Conservation (phyloP, 1,140 invertebrate species). For the Ditylenchus dipsaci region DNA sequence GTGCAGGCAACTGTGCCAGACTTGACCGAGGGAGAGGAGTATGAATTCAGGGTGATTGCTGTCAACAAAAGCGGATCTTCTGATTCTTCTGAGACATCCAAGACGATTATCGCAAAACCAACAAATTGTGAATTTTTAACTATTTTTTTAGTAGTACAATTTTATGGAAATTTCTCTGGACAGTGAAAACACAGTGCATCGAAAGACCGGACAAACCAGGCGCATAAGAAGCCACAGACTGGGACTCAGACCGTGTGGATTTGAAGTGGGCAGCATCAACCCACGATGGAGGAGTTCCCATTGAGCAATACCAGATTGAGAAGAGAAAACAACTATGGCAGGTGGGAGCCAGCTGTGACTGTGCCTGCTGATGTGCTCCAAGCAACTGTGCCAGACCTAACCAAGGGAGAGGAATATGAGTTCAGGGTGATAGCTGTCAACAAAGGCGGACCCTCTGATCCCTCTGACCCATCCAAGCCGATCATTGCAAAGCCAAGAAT, state of each 20-base stretch:
- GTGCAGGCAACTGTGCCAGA: constrained; percentile 78
- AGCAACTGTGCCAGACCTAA: constrained; percentile 79
- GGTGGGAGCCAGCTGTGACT: constrained; percentile 87
- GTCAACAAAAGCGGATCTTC: constrained; percentile 86
- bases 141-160: too few species aligned
- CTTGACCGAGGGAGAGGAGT: constrained; percentile 81
- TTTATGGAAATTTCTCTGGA: constrained; percentile 80
- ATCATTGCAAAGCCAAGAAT: constrained; percentile 78
- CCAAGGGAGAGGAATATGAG: constrained; percentile 82
- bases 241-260: constrained; percentile 81
- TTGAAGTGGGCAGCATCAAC: constrained; percentile 84
- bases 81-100: constrained; percentile 70
- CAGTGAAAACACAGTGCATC: constrained; percentile 97
- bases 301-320: constrained; percentile 89
- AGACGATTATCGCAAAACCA: constrained; percentile 77
- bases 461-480: constrained; percentile 70
- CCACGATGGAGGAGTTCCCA: constrained; percentile 75
- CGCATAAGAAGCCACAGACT: constrained; percentile 83
- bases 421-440: constrained; percentile 86
- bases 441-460: constrained; percentile 80
- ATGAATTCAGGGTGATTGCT: constrained; percentile 82
- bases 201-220: constrained; percentile 81
- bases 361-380: constrained; percentile 77
- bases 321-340: constrained; percentile 85
- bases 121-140: constrained; percentile 69